phyloP scores from a whole-genome alignment of 2,797 vertebrate species.

The Anas bernieri region DNA sequence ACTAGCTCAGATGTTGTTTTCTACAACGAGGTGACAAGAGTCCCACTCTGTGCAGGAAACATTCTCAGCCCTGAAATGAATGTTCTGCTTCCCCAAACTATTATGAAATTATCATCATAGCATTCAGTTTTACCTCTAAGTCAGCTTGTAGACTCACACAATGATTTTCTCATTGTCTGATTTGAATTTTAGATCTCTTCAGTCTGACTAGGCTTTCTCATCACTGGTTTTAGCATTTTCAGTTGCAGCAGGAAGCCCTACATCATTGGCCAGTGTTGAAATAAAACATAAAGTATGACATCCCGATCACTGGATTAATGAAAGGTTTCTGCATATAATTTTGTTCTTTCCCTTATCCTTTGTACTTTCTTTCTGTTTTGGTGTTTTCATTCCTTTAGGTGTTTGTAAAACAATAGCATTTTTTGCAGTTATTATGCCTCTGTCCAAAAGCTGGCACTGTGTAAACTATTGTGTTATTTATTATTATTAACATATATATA shows the following conservation, averaged over 20 bases:
- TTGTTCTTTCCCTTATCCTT: not conserved
- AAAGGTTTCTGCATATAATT: not conserved
- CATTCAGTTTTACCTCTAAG: not conserved
- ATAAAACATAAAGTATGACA: not conserved
- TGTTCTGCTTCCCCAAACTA: not conserved
- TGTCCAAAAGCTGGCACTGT: not conserved
- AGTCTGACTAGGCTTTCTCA: not conserved
- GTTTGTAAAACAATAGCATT: not conserved
- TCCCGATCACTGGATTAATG: not conserved
- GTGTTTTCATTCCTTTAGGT: not conserved
- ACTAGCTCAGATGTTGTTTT: conserved; percentile 7
- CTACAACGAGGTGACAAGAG: not conserved
- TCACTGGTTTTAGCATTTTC: not conserved
- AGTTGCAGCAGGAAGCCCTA: not conserved
- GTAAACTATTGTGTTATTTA: not conserved
- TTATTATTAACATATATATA: too few relatives aligned
- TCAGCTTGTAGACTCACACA: not conserved
- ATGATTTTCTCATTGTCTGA: not conserved
- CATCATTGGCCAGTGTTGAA: not conserved
- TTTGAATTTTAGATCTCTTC: not conserved
- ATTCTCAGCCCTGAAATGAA: not conserved
- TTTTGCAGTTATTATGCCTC: not conserved
- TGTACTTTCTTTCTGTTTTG: not conserved
- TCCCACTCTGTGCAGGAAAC: not conserved
- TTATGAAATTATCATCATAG: not conserved